Evolutionary conservation across 2,797 vertebrate species (phyloP).

Genomic region (Orientallactaga sibirica): DNA sequence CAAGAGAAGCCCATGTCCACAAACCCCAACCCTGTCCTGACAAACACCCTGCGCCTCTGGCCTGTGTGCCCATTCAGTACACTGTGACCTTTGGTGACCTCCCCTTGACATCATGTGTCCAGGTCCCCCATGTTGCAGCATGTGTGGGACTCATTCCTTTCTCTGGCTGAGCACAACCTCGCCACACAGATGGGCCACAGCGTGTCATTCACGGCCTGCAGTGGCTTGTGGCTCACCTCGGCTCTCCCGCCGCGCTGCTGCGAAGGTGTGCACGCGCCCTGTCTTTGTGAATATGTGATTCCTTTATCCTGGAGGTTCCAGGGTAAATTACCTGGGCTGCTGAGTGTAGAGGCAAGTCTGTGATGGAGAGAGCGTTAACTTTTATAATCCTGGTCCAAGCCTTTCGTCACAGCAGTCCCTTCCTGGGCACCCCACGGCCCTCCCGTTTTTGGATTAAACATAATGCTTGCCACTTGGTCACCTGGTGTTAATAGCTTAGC

Average conservation of each 20-base stretch:
- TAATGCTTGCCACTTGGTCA: accelerated
- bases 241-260: accelerated
- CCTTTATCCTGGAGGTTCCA: neutral
- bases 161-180: neutral
- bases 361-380: accelerated
- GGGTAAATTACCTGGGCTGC: accelerated
- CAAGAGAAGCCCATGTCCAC: neutral
- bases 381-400: no score
- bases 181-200: accelerated
- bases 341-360: neutral
- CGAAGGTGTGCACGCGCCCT: accelerated
- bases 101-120: neutral
- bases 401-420: accelerated
- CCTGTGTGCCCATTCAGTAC: neutral
- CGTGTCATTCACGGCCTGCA: no score
- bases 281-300: accelerated
- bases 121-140: neutral
- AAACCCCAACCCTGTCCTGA: neutral
- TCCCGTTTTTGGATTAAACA: neutral
- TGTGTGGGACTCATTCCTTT: no score
- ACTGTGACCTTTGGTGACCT: accelerated
- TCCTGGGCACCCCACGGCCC: neutral
- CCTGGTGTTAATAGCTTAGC: accelerated
- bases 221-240: accelerated
- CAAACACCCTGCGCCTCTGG: neutral